phyloP scores from a whole-genome alignment of 2,888 invertebrate genomes.

The Ormia ochracea region DNA sequence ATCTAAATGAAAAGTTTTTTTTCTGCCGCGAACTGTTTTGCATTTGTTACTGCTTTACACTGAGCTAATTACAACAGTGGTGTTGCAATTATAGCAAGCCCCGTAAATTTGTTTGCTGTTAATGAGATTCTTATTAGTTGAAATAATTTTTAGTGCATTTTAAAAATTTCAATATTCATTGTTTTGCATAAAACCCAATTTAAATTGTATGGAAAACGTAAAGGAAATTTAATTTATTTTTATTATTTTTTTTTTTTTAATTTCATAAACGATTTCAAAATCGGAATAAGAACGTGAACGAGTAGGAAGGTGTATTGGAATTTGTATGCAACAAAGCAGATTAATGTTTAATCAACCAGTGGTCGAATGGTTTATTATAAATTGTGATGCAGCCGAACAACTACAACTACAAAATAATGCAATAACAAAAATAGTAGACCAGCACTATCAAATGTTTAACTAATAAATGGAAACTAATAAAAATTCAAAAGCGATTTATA shows the following conservation, averaged over 20 bases:
- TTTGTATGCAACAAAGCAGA: constrained; percentile 41
- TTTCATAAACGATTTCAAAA: constrained; percentile 10
- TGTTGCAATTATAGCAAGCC: too few species aligned
- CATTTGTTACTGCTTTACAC: too few species aligned
- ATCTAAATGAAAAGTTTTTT: too few species aligned
- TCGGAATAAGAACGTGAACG: not conserved
- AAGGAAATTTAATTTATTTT: not conserved
- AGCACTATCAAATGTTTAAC: constrained; percentile 20
- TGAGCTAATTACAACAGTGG: too few species aligned
- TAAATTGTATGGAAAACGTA: not conserved
- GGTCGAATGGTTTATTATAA: constrained; percentile 50
- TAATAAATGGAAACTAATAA: constrained; percentile 60
- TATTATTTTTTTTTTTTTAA: constrained; percentile 14
- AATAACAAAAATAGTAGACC: not conserved
- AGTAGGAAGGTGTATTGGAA: not conserved
- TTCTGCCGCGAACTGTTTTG: too few species aligned
- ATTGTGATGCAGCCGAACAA: constrained; percentile 6
- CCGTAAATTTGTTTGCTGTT: too few species aligned
- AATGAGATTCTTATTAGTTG: too few species aligned
- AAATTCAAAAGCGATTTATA: constrained; percentile 54
- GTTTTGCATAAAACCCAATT: too few species aligned
- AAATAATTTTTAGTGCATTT: too few species aligned
- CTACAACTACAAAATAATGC: not conserved
- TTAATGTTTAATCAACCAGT: constrained; percentile 56
- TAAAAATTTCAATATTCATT: too few species aligned